phyloP scores from a whole-genome alignment of 2,113 vertebrate genomes.

The Cranoglanis bouderius region DNA sequence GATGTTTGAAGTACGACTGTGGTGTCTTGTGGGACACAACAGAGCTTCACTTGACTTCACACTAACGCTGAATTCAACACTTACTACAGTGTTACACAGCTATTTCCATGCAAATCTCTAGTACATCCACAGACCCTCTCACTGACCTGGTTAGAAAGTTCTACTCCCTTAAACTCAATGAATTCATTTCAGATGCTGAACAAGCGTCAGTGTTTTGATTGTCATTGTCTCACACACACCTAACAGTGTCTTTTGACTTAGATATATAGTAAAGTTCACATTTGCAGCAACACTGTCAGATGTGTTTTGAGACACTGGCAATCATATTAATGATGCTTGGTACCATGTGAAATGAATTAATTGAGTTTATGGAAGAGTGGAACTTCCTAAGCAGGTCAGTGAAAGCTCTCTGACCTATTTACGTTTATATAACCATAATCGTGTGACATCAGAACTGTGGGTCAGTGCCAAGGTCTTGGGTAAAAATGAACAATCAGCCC shows the following conservation, averaged over 20 bases:
- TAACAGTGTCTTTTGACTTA: background rate
- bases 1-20: background rate
- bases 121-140: background rate
- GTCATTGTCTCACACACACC: background rate
- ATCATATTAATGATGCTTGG: background rate
- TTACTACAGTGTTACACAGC: background rate
- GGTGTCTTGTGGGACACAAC: background rate
- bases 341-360: background rate
- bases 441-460: slow-evolving; percentile 47
- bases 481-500: slow-evolving; percentile 45
- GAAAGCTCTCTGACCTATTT: slow-evolving; percentile 56
- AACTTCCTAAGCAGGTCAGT: slow-evolving; percentile 49
- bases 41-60: background rate
- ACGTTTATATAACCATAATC: slow-evolving; percentile 63
- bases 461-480: slow-evolving; percentile 12
- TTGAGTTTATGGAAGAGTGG: background rate
- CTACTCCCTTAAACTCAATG: background rate
- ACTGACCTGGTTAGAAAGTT: background rate
- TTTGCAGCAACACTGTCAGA: background rate
- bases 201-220: background rate
- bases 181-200: background rate
- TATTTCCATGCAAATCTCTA: background rate
- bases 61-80: background rate
- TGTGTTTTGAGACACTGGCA: background rate
- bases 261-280: background rate